Conservation (phyloP, 2,797 vertebrate genomes). For the Cuniculus paca region DNA sequence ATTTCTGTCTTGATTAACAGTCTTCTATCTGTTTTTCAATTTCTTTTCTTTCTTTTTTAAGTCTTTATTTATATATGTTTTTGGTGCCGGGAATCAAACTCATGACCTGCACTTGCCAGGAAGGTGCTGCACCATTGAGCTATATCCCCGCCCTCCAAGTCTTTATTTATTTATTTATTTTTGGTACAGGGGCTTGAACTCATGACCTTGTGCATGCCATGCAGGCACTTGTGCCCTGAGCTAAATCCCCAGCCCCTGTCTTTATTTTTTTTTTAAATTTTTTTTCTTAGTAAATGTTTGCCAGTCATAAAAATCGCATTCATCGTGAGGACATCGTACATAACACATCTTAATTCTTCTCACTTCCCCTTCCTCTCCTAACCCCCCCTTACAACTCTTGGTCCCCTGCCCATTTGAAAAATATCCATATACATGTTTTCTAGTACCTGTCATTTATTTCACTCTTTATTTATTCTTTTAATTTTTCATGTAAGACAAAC, state of each 20-base stretch:
- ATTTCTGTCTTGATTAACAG: neutral
- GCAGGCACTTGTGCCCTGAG: too few species aligned
- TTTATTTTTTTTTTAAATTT: too few species aligned
- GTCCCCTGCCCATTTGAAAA: neutral
- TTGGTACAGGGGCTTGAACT: too few species aligned
- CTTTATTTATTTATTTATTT: too few species aligned
- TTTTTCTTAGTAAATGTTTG: too few species aligned
- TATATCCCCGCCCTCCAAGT: too few species aligned
- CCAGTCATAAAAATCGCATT: neutral
- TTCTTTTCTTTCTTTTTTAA: neutral
- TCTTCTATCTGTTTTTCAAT: neutral
- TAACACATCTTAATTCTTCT: neutral
- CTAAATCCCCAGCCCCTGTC: too few species aligned
- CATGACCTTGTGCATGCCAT: too few species aligned
- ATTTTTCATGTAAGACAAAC: neutral
- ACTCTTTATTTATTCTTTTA: neutral
- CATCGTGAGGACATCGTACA: neutral
- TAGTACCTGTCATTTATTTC: neutral
- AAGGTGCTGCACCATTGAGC: too few species aligned
- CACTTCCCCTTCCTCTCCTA: neutral
- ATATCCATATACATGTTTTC: neutral
- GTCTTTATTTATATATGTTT: too few species aligned
- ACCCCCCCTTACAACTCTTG: neutral
- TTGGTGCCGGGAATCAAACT: too few species aligned
- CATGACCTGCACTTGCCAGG: too few species aligned